Base-by-base conservation (phyloP, 2,113 vertebrate species). In the Dromiciops gliroides region DNA sequence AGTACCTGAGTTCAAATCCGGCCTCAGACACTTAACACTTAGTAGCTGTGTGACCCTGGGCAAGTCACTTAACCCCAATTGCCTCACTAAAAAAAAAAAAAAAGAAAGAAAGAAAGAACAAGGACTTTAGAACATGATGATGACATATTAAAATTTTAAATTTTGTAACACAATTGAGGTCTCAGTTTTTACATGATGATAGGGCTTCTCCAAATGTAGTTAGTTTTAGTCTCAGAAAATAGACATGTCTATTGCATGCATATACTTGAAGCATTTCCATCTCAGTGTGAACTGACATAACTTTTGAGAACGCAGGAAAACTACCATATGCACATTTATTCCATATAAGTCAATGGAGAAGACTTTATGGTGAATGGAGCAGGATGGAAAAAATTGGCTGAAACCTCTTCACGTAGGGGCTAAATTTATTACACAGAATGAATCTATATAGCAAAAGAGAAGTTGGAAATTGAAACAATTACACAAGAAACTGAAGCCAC, bases 401-500 rank as follows among this genome's bases (percentile, higher is more conserved):
- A 94, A 95, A 91, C 91, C 25, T 48, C 14, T 94, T 94, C 9
- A 11, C 75, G 95, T 67, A 48, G 10, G 9, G 88, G 44, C 47
- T 26, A 47, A 89, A 37, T 89, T 89, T 48, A 89, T 89, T 47
- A 89, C 24, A 10, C 37, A 67, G 28, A 14, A 9, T 94, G 90
- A 91, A 9, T 93, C 28, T 90, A 3, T 56, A 9, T 37, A 2
- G 26, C 16, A 37, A 92, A 95, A 67, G 4, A 11, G n/a, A 94
- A 48, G n/a, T n/a, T 67, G 2, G 10, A 56, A 93, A 89, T 31
- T 92, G 2, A 96, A 93, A 94, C 2, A 51, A 75, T 89, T 91
- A 89, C 8, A 14, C 22, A 44, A 7, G 28, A 91, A 6, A 92
- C 0, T 44, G 4, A 50, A 96, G 28, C 47, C 90, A 89, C 94